Base-by-base conservation (phyloP, 2,888 invertebrate genomes). In the Anthophora plumipes region DNA sequence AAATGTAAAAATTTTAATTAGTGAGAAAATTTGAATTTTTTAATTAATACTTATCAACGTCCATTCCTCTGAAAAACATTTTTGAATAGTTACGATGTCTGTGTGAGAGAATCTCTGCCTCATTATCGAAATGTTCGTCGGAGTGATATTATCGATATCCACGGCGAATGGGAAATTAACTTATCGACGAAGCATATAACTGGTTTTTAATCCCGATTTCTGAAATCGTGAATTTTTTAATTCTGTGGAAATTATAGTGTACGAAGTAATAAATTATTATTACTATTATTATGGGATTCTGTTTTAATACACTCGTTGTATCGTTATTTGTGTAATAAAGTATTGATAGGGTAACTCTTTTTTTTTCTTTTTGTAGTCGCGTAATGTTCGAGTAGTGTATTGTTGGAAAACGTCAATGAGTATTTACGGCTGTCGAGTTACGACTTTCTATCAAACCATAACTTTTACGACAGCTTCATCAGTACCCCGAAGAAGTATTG, bases 151-250 rank as follows among this genome's bases (percentile, higher is more conserved):
- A 41, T 43, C 41, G 50, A 17, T 50, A 17, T 41, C 46, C 5
- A n/a, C 39, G 41, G 60, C 48, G 52, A 52, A 66, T 39, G n/a
- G 22, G 48, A 41, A 66, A 14, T 54, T 54, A 41, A 39, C 17
- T 17, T 11, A 11, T 20, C 22, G 17, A 66, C 6, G 61, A 8
- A 31, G 25, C 4, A 46, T 22, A 17, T 52, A 52, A 22, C 11
- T 4, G 11, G 22, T 54, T 22, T 48, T 17, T 14, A 4, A n/a
- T 39, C 39, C 7, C 25, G 0, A 17, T 9, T 43, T 22, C 5
- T 61, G 31, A 31, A 31, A 31, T 31, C 4, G 31, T 31, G 4
- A 31, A 31, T 1, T 31, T 31, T 31, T 4, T 31, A 4, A 1
- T 31, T 31, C 31, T 31, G 2, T 4, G 31, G 31, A 3, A 31